Conservation (phyloP, 2,797 vertebrate genomes). For the Tenualosa thibaudeaui region DNA sequence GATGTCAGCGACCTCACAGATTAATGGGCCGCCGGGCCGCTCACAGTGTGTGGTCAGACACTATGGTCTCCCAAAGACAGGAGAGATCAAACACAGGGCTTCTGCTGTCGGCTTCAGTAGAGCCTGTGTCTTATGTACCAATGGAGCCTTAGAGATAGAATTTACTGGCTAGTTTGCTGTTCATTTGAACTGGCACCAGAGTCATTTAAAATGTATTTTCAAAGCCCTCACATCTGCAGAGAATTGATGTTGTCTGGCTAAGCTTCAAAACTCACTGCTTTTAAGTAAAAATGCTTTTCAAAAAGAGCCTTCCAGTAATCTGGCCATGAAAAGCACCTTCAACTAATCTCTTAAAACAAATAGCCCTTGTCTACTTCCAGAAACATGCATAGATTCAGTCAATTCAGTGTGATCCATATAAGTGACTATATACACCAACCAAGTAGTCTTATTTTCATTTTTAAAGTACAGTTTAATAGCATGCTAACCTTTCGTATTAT, state of each 20-base stretch:
- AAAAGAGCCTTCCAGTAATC: not conserved
- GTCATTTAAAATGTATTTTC: not conserved
- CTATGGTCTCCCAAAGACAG: conserved; percentile 19
- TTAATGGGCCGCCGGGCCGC: conserved; percentile 46
- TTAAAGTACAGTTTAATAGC: no score
- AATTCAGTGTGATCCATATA: no score
- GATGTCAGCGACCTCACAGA: conserved; percentile 42
- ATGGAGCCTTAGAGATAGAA: not conserved
- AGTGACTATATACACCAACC: no score
- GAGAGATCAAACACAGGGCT: conserved; percentile 35
- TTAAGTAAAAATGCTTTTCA: not conserved
- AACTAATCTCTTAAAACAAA: not conserved
- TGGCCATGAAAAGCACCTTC: not conserved
- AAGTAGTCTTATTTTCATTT: no score
- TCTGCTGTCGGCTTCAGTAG: not conserved
- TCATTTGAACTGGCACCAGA: not conserved
- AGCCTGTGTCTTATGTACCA: not conserved
- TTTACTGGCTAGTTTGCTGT: not conserved
- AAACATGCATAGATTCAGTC: not conserved
- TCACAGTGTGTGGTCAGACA: conserved; percentile 43
- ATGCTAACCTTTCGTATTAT: no score
- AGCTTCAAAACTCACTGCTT: not conserved
- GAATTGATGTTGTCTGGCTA: not conserved
- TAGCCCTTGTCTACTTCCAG: not conserved
- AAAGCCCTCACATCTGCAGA: not conserved